phyloP scores from a whole-genome alignment of 2,113 vertebrate genomes.

The Alces alces region DNA sequence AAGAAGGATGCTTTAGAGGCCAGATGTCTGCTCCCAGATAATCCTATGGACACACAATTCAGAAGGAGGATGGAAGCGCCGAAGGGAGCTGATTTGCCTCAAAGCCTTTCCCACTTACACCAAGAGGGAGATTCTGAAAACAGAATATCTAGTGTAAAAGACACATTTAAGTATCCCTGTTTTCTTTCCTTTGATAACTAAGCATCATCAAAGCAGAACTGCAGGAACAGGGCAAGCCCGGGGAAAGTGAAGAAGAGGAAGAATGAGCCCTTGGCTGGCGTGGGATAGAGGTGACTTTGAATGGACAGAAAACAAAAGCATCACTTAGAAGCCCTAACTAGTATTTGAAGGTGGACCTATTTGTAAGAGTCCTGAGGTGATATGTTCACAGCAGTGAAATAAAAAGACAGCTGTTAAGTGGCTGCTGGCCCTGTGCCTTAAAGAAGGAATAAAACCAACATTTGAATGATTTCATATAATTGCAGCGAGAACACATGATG shows the following conservation, averaged over 20 bases:
- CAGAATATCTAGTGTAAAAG: background rate
- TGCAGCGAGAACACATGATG: background rate
- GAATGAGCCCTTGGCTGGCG: background rate
- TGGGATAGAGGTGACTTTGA: background rate
- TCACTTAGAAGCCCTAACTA: background rate
- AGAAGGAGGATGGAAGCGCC: background rate
- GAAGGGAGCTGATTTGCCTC: background rate
- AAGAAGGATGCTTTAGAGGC: background rate
- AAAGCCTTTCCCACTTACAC: background rate
- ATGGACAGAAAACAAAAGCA: background rate
- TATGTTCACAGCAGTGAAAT: background rate
- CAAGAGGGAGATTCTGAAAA: background rate
- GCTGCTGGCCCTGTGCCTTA: background rate
- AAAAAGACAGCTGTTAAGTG: slow-evolving; percentile 12
- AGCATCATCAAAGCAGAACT: background rate
- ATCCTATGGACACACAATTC: background rate
- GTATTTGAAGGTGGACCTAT: background rate
- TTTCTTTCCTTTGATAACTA: background rate
- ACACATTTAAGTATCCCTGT: background rate
- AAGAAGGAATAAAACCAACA: slow-evolving; percentile 38
- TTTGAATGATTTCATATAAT: slow-evolving; percentile 53
- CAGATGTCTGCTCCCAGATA: background rate
- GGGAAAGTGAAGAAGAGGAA: background rate
- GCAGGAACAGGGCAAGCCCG: background rate
- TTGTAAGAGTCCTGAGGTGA: background rate